phyloP scores from a whole-genome alignment of 1,140 invertebrate species.

The Drosophila pandora region DNA sequence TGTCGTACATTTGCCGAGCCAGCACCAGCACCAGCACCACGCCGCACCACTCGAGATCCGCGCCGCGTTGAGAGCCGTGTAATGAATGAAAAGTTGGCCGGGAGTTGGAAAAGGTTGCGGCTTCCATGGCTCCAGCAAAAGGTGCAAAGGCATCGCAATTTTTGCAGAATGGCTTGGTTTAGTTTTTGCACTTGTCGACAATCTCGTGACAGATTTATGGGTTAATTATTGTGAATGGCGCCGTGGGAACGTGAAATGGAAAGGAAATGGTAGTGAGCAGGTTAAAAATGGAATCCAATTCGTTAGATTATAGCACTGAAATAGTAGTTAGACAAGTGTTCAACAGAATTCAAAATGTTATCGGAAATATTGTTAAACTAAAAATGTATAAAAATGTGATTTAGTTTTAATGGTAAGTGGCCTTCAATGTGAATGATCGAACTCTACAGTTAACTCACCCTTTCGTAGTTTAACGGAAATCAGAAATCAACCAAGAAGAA shows the following conservation, averaged over 20 bases:
- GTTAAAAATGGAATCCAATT: slow-evolving; percentile 5
- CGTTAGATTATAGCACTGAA: slow-evolving; percentile 22
- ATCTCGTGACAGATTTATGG: slow-evolving; percentile 73
- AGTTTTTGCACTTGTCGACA: slow-evolving; percentile 70
- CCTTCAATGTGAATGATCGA: not conserved
- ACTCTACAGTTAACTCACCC: not conserved
- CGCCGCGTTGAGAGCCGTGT: slow-evolving; percentile 42
- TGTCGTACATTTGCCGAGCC: slow-evolving; percentile 61
- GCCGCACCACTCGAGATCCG: slow-evolving; percentile 23
- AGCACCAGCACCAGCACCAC: not conserved
- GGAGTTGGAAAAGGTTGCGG: slow-evolving; percentile 47
- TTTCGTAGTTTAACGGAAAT: not conserved
- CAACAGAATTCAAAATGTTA: not conserved
- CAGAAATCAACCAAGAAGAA: not conserved
- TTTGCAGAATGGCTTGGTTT: slow-evolving; percentile 56
- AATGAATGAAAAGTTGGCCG: slow-evolving; percentile 63
- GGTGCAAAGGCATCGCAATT: slow-evolving; percentile 53
- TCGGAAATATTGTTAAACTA: not conserved
- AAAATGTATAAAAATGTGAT: not conserved
- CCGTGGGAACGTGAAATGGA: not conserved
- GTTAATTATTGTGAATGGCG: slow-evolving; percentile 64
- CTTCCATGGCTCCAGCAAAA: slow-evolving; percentile 28
- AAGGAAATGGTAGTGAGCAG: not conserved
- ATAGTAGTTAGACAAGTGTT: slow-evolving; percentile 6
- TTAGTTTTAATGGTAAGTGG: slow-evolving; percentile 10